A percentile compares a stretch with the other conserved stretches of the same genome.
phyloP scores from a whole-genome alignment of 2,888 invertebrate genomes.

The Drosophila percnosoma region DNA sequence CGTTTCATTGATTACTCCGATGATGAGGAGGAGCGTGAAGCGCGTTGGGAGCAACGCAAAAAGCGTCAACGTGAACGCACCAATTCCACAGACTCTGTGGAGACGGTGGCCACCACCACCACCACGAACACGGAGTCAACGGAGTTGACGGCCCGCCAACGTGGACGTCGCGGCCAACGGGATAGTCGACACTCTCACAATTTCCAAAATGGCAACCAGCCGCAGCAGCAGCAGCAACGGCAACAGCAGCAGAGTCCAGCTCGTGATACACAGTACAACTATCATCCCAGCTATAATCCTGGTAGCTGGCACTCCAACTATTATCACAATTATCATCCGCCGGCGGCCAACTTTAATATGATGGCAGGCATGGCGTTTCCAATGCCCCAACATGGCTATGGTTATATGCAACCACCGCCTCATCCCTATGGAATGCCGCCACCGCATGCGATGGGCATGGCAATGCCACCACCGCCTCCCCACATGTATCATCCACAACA shows the following conservation, averaged over 20 bases:
- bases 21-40: slow-evolving; percentile 92
- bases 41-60: slow-evolving; percentile 83
- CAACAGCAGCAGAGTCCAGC: slow-evolving; percentile 23
- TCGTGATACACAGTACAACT: slow-evolving; percentile 56
- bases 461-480: slow-evolving; percentile 25
- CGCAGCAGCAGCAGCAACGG: slow-evolving; percentile 16
- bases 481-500: slow-evolving; percentile 46
- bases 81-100: slow-evolving; percentile 61
- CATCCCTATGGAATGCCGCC: slow-evolving; percentile 50
- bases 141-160: slow-evolving; percentile 41
- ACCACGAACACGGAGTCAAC: slow-evolving; percentile 37
- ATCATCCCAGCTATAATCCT: slow-evolving; percentile 74
- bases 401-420: slow-evolving; percentile 51
- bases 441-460: slow-evolving; percentile 28
- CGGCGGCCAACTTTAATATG: slow-evolving; percentile 64
- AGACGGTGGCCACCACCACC: slow-evolving; percentile 41
- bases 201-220: slow-evolving; percentile 27
- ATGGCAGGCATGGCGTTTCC: slow-evolving; percentile 59
- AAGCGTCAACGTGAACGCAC: slow-evolving; percentile 73
- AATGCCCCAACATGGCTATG: slow-evolving; percentile 56
- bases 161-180: slow-evolving; percentile 54
- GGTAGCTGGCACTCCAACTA: slow-evolving; percentile 84
- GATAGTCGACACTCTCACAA: slow-evolving; percentile 32
- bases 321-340: slow-evolving; percentile 69
- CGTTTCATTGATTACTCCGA: slow-evolving; percentile 92